phyloP scores from a whole-genome alignment of 2,113 vertebrate species.

The Galeopterus variegatus region DNA sequence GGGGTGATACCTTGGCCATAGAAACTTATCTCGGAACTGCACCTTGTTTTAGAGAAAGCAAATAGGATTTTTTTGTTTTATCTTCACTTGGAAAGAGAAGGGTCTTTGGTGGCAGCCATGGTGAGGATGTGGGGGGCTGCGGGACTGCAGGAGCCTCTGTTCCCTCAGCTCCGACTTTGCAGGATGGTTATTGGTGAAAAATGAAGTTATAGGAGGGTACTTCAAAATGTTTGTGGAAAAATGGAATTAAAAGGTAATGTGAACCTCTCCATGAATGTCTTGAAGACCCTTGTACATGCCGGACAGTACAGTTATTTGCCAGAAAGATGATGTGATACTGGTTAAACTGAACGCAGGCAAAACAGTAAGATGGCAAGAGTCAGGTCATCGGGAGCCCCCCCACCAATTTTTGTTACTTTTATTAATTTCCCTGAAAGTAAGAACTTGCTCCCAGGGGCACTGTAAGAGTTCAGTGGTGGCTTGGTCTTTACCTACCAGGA shows the following conservation, averaged over 20 bases:
- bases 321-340: neutral
- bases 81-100: neutral
- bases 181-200: rapidly evolving
- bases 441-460: rapidly evolving
- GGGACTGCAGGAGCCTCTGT: rapidly evolving
- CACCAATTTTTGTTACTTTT: too few relatives aligned
- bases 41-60: neutral
- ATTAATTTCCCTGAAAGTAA: neutral
- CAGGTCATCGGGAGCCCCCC: rapidly evolving
- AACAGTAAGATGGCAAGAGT: too few relatives aligned
- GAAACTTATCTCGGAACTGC: rapidly evolving
- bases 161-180: rapidly evolving
- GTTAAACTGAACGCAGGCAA: neutral
- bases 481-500: neutral
- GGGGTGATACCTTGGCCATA: rapidly evolving
- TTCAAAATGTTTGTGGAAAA: too few relatives aligned
- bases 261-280: too few relatives aligned
- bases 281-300: neutral
- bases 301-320: rapidly evolving
- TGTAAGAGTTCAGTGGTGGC: neutral
- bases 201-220: rapidly evolving
- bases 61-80: neutral
- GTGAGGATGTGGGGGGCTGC: neutral
- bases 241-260: too few relatives aligned
- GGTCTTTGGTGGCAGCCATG: neutral